Conservation (phyloP, 2,888 invertebrate species). For the Metalampra italica region DNA sequence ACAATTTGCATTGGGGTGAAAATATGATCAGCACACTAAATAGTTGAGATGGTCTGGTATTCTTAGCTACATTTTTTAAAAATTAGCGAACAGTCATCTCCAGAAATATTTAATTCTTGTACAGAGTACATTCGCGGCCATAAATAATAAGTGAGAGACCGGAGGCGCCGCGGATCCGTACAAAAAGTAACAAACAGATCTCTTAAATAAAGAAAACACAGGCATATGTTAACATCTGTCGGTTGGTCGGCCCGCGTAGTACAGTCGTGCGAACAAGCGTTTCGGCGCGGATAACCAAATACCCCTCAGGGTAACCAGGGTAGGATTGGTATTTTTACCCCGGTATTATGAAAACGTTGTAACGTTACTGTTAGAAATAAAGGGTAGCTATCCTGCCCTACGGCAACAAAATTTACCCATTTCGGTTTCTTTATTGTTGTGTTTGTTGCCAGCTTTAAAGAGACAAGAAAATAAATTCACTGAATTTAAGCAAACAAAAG, state of each 20-base stretch:
- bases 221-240: conserved; percentile 76
- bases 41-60: no score
- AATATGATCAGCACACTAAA: no score
- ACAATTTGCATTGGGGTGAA: no score
- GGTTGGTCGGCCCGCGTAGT: conserved; percentile 31
- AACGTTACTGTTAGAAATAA: no score
- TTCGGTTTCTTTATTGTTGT: background rate
- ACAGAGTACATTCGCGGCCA: conserved; percentile 58
- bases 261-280: conserved; percentile 35
- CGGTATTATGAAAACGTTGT: background rate
- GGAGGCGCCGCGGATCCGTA: conserved; percentile 72
- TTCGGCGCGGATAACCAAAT: conserved; percentile 32
- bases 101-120: conserved; percentile 14
- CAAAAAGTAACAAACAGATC: conserved; percentile 76
- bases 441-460: no score
- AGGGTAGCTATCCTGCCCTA: background rate
- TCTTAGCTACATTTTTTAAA: no score
- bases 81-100: no score
- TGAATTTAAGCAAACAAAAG: no score
- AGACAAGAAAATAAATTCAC: no score
- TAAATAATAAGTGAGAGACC: conserved; percentile 75
- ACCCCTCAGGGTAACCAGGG: conserved; percentile 19
- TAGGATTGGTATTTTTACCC: background rate
- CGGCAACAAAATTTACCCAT: background rate
- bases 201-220: conserved; percentile 77